Percentiles rank a stretch among this genome's conserved stretches.
Conservation (phyloP, 1,140 invertebrate genomes). For the Diorhabda elongata region DNA sequence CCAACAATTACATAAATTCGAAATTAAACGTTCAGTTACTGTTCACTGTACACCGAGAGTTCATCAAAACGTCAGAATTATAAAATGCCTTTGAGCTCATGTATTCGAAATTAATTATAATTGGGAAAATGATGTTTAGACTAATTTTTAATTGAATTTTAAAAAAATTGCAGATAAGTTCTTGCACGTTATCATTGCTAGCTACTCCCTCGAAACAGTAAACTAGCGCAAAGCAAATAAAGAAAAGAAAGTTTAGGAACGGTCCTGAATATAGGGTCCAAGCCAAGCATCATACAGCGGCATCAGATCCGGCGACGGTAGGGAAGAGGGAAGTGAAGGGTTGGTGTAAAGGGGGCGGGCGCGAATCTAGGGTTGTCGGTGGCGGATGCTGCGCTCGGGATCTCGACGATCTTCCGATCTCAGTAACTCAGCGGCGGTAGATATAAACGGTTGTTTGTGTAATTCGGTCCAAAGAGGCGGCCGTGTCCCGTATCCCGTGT, state of each 20-base stretch:
- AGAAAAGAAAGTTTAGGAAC: background rate
- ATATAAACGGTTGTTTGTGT: slow-evolving; percentile 13
- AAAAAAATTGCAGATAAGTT: too few species aligned
- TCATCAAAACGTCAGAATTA: too few species aligned
- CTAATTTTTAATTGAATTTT: too few species aligned
- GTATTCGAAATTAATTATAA: too few species aligned
- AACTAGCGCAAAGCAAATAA: too few species aligned
- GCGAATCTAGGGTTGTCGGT: slow-evolving; percentile 14
- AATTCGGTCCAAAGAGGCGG: slow-evolving; percentile 11
- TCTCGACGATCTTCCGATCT: slow-evolving; percentile 13
- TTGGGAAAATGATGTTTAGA: too few species aligned
- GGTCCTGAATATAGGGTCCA: background rate
- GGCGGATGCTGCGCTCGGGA: slow-evolving; percentile 22
- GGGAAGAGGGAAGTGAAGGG: slow-evolving; percentile 13
- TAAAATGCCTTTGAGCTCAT: too few species aligned
- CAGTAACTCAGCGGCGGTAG: slow-evolving; percentile 20
- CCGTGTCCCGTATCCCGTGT: slow-evolving; percentile 8
- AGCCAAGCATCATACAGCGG: background rate
- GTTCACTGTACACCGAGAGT: too few species aligned
- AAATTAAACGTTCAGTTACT: too few species aligned
- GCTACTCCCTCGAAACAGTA: too few species aligned
- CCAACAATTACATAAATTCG: too few species aligned
- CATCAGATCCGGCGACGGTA: slow-evolving; percentile 8
- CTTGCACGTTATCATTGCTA: too few species aligned
- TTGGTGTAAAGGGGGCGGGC: slow-evolving; percentile 17